These are phyloP conservation scores for Drosophila diplacantha DNA, from an alignment of 2,888 invertebrate genomes.

Conservation along the genomic window DNA sequence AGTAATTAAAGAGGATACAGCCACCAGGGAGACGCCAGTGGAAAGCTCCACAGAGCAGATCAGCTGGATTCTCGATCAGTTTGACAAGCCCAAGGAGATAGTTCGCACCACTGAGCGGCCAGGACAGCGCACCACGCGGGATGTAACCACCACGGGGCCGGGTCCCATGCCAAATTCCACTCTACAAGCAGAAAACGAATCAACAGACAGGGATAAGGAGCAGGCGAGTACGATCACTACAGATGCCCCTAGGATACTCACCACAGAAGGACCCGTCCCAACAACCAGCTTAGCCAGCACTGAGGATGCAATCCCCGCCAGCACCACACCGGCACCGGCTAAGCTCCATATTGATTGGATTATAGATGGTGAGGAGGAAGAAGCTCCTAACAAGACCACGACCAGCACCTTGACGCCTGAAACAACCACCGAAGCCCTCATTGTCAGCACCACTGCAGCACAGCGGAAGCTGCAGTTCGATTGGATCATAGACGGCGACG, in stretches of 20 bases:
- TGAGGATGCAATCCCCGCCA: neutral
- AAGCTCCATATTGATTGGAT: slow-evolving; percentile 44
- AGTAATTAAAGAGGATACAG: neutral
- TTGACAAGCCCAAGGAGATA: slow-evolving; percentile 55
- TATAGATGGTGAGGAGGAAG: slow-evolving; percentile 33
- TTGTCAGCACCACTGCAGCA: slow-evolving; percentile 4
- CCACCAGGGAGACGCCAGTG: neutral
- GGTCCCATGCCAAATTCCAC: neutral
- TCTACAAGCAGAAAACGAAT: neutral
- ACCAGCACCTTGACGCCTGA: slow-evolving; percentile 9
- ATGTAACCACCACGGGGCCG: slow-evolving; percentile 13
- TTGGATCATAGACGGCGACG: slow-evolving; percentile 44
- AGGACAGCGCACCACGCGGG: slow-evolving; percentile 12
- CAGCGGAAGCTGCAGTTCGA: slow-evolving; percentile 40
- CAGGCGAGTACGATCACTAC: neutral
- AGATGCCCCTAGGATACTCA: neutral
- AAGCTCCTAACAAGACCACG: neutral
- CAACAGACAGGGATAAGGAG: neutral
- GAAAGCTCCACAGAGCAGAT: slow-evolving; percentile 42
- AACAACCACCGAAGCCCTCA: slow-evolving; percentile 5
- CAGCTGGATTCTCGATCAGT: slow-evolving; percentile 60
- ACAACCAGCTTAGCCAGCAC: neutral
- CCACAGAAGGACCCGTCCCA: neutral
- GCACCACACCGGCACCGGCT: slow-evolving; percentile 7
- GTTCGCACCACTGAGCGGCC: slow-evolving; percentile 45